Evolutionary conservation across 2,113 vertebrate genomes (phyloP).

Genomic region (Sarotherodon lohbergeri): DNA sequence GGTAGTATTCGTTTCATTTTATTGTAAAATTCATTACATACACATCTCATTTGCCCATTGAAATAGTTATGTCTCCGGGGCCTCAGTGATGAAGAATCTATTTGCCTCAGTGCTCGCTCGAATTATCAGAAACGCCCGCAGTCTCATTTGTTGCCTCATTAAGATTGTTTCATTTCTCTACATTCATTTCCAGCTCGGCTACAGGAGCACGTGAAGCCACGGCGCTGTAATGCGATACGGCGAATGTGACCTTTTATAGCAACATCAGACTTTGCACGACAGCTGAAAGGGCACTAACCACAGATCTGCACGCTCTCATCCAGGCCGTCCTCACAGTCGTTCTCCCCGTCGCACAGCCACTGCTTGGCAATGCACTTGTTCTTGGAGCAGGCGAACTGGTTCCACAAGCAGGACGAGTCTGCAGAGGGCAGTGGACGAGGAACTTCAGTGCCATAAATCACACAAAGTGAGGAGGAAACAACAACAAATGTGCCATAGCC

Average conservation of each 20-base stretch:
- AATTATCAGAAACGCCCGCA: constrained; percentile 41
- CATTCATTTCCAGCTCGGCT: background rate
- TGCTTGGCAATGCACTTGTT: constrained; percentile 95
- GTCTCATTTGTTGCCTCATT: constrained; percentile 53
- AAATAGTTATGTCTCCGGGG: constrained; percentile 34
- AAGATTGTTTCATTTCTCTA: constrained; percentile 12
- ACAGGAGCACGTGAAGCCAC: background rate
- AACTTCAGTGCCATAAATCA: constrained; percentile 50
- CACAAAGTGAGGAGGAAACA: constrained; percentile 19
- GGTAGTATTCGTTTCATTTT: constrained; percentile 28
- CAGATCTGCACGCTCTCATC: constrained; percentile 90
- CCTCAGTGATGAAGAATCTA: constrained; percentile 45
- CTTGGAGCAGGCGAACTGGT: constrained; percentile 94
- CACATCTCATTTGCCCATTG: constrained; percentile 44
- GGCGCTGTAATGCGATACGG: background rate
- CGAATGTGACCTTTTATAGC: constrained; percentile 4
- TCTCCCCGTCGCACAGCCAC: constrained; percentile 94
- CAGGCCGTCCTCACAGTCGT: constrained; percentile 90
- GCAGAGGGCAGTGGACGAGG: background rate
- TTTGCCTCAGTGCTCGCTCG: constrained; percentile 37
- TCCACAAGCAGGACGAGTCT: constrained; percentile 97
- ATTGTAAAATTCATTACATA: constrained; percentile 47
- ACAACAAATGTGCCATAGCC: constrained; percentile 6
- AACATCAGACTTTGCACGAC: background rate
- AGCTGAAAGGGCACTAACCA: constrained; percentile 69